phyloP scores from a whole-genome alignment of 2,888 invertebrate genomes.

The Tenthredo distinguenda region DNA sequence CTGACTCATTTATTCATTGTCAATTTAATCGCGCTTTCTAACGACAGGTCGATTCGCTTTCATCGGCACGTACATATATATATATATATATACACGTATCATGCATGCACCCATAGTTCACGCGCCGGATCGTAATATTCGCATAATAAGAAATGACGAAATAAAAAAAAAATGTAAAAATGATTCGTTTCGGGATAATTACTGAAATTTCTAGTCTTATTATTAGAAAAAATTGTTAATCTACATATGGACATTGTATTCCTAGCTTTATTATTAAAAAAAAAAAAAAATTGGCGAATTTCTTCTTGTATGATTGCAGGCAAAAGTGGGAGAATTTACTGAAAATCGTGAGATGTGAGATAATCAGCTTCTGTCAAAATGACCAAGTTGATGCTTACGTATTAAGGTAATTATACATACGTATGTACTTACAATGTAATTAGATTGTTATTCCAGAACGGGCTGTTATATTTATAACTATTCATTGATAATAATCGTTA shows the following conservation, averaged over 20 bases:
- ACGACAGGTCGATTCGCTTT: neutral
- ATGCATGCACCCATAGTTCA: neutral
- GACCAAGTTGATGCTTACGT: constrained; percentile 97
- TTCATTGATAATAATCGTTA: neutral
- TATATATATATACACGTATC: neutral
- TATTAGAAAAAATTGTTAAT: neutral
- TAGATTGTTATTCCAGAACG: neutral
- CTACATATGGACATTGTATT: too few species aligned
- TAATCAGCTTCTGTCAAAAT: constrained; percentile 94
- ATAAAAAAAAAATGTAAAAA: neutral
- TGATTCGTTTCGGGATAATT: neutral
- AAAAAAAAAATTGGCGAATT: neutral
- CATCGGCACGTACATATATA: neutral
- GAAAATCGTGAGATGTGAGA: constrained; percentile 96
- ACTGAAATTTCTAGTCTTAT: neutral
- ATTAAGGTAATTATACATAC: constrained; percentile 87
- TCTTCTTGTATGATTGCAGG: constrained; percentile 79
- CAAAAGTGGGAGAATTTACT: constrained; percentile 93
- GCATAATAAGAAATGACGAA: neutral
- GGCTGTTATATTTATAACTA: constrained; percentile 39
- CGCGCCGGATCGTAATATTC: neutral
- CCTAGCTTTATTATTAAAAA: neutral
- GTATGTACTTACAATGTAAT: neutral
- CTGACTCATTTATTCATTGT: neutral
- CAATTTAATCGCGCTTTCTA: neutral